phyloP scores from a whole-genome alignment of 2,797 vertebrate genomes.

The Avahi laniger region DNA sequence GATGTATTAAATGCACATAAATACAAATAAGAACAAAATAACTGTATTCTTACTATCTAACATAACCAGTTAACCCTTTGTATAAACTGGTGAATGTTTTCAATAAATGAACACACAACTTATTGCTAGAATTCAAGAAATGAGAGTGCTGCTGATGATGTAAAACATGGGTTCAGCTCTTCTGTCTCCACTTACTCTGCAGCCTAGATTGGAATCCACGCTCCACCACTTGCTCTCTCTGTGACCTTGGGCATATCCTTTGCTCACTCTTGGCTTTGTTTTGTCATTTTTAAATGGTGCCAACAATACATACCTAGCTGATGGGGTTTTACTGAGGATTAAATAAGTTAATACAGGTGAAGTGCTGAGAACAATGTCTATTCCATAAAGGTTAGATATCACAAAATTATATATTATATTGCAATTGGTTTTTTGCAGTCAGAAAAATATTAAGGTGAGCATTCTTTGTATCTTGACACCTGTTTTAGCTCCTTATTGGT shows the following conservation, averaged over 20 bases:
- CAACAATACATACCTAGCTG: neutral
- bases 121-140: neutral
- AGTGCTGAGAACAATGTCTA: neutral
- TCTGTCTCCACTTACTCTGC: neutral
- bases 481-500: neutral
- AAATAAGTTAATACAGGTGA: neutral
- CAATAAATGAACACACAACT: neutral
- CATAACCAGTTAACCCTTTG: neutral
- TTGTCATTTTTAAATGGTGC: neutral
- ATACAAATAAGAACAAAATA: neutral
- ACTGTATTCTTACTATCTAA: neutral
- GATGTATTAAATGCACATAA: neutral
- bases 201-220: neutral
- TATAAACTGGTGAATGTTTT: neutral
- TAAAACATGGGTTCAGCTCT: neutral
- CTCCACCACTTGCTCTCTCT: neutral
- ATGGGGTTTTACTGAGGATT: neutral
- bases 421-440: neutral
- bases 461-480: neutral
- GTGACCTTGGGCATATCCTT: neutral
- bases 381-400: neutral
- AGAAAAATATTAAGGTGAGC: neutral
- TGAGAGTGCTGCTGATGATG: neutral
- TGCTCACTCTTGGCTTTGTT: neutral
- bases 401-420: neutral